Evolutionary conservation across 2,113 vertebrate species (phyloP).

Genomic region (Alexandromys fortis): DNA sequence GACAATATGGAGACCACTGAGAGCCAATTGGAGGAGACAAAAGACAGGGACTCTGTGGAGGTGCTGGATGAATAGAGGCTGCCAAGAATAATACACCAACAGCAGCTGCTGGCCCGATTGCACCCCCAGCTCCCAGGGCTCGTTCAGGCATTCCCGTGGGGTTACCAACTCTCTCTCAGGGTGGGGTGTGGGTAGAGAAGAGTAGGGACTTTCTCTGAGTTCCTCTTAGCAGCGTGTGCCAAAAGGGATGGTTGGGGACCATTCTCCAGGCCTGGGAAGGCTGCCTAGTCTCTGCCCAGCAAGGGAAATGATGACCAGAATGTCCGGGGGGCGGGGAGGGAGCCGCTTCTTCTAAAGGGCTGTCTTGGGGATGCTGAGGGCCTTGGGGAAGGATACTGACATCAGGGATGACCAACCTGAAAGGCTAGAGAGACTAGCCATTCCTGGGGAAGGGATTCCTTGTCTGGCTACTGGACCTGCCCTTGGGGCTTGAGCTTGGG

Average conservation of each 20-base stretch:
- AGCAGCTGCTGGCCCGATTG: fast-evolving
- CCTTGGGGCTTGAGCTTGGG: too few relatives aligned
- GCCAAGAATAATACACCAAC: fast-evolving
- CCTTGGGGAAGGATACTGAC: not conserved
- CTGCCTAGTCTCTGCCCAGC: not conserved
- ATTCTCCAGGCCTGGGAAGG: fast-evolving
- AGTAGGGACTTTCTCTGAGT: not conserved
- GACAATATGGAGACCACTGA: not conserved
- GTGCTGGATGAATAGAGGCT: conserved; percentile 34
- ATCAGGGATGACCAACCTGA: not conserved
- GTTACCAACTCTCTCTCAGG: not conserved
- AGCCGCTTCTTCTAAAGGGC: not conserved
- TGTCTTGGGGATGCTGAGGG: not conserved
- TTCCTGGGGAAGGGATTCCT: not conserved
- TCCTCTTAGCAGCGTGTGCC: not conserved
- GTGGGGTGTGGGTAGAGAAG: not conserved
- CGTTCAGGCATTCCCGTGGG: fast-evolving
- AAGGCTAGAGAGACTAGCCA: not conserved
- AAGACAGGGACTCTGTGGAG: conserved; percentile 4
- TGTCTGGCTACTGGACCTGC: not conserved
- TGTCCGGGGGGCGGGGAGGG: fast-evolving
- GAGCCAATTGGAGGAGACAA: not conserved
- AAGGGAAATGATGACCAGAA: not conserved
- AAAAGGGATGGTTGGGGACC: not conserved
- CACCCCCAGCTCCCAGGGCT: not conserved